Evolutionary conservation across 2,888 invertebrate genomes (phyloP).

Genomic region (Sarcophaga variegata): DNA sequence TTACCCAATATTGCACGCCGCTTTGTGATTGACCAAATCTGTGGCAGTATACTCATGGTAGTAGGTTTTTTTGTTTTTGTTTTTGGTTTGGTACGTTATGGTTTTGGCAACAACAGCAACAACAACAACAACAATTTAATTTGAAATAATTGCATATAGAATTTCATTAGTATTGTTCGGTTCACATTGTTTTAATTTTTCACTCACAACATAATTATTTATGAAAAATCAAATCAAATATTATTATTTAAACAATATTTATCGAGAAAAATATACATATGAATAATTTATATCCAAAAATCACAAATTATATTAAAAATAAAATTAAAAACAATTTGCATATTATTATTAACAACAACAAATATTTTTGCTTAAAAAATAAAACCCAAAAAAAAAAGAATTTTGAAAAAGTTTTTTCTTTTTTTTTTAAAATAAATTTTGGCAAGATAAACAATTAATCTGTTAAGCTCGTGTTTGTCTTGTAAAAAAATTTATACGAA

Average conservation of each 20-base stretch:
- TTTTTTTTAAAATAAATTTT: no score
- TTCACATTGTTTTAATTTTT: conserved; percentile 12
- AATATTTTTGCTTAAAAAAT: not conserved
- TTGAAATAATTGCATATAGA: not conserved
- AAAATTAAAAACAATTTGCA: not conserved
- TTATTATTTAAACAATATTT: not conserved
- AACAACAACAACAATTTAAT: not conserved
- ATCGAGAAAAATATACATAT: not conserved
- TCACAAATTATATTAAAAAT: not conserved
- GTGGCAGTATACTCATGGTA: not conserved
- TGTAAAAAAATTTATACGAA: no score
- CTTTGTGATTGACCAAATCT: conserved; percentile 5
- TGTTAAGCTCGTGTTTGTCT: no score
- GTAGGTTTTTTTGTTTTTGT: no score
- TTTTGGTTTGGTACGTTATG: no score
- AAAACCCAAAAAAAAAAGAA: no score
- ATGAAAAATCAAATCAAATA: conserved; percentile 11
- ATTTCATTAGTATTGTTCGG: not conserved
- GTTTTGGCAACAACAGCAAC: not conserved
- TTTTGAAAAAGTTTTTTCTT: no score
- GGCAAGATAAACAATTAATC: not conserved
- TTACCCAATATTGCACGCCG: not conserved
- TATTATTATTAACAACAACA: not conserved
- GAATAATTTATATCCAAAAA: not conserved
- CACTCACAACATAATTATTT: not conserved